phyloP scores from a whole-genome alignment of 2,888 invertebrate genomes.

The Phengaris arion region DNA sequence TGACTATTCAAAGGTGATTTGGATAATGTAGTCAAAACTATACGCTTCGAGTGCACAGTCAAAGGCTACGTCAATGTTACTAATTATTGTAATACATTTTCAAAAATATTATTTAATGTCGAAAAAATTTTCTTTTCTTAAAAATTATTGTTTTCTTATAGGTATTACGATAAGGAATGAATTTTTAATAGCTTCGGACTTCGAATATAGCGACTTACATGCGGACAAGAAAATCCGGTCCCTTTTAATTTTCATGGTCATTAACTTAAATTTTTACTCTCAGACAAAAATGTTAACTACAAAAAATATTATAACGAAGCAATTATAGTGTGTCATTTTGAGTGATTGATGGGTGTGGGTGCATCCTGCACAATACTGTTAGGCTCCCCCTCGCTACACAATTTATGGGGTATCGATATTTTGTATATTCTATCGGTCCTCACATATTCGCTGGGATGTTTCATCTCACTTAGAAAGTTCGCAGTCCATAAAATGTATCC shows the following conservation, averaged over 20 bases:
- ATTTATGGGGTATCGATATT: conserved; percentile 25
- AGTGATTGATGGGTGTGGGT: conserved; percentile 1
- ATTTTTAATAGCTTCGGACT: too few relatives aligned
- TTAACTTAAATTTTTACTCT: neutral
- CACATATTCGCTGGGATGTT: conserved; percentile 34
- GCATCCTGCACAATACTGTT: conserved; percentile 8
- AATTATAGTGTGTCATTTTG: conserved; percentile 16
- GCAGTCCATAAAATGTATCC: conserved; percentile 40
- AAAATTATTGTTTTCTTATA: too few relatives aligned
- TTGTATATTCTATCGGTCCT: conserved; percentile 25
- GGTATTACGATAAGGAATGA: too few relatives aligned
- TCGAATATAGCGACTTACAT: too few relatives aligned
- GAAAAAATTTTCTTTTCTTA: too few relatives aligned
- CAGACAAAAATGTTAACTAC: neutral
- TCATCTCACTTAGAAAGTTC: conserved; percentile 34
- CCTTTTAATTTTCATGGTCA: neutral
- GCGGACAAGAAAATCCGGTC: neutral
- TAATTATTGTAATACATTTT: too few relatives aligned
- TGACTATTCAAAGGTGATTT: conserved; percentile 56
- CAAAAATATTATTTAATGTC: too few relatives aligned
- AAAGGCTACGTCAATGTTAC: neutral
- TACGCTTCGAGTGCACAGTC: conserved; percentile 13
- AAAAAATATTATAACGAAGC: conserved; percentile 12
- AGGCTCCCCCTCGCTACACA: neutral
- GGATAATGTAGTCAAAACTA: conserved; percentile 43